Percentiles rank a stretch among this genome's conserved stretches.
Conservation (phyloP, 2,113 vertebrate genomes). For the Athene noctua region DNA sequence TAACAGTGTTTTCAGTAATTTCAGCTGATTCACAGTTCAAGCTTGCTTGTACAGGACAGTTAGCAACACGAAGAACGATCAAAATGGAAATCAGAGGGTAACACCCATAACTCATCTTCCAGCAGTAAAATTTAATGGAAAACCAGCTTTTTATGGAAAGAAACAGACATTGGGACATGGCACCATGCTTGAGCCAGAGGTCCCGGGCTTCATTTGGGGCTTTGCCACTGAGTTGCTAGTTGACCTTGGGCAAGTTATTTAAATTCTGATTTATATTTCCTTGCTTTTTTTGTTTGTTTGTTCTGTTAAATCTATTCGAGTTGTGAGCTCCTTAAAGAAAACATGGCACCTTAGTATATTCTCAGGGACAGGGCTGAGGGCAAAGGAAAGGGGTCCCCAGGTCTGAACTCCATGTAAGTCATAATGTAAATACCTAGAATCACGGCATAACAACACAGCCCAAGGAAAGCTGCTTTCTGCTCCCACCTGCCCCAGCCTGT, state of each 20-base stretch:
- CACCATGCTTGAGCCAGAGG: not conserved
- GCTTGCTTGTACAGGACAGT: not conserved
- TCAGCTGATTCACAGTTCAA: not conserved
- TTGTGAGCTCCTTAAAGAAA: not conserved
- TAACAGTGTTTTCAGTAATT: not conserved
- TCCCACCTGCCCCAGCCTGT: conserved; percentile 40
- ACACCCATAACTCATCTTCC: not conserved
- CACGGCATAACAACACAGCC: not conserved
- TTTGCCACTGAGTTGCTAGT: not conserved
- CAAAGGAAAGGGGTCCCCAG: not conserved
- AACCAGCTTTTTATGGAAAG: not conserved
- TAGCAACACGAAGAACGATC: not conserved
- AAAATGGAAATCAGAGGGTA: not conserved
- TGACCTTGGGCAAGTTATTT: not conserved
- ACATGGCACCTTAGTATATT: not conserved
- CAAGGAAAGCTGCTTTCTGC: not conserved
- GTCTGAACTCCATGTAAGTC: not conserved
- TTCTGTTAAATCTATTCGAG: not conserved
- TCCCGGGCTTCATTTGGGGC: not conserved
- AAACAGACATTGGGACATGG: not conserved
- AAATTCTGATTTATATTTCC: not conserved
- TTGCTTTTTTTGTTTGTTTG: not conserved
- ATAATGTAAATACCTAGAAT: not conserved
- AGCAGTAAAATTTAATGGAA: not conserved
- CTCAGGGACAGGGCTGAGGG: not conserved